Conservation (phyloP, 2,888 invertebrate genomes). For the Pardosa pseudoannulata region DNA sequence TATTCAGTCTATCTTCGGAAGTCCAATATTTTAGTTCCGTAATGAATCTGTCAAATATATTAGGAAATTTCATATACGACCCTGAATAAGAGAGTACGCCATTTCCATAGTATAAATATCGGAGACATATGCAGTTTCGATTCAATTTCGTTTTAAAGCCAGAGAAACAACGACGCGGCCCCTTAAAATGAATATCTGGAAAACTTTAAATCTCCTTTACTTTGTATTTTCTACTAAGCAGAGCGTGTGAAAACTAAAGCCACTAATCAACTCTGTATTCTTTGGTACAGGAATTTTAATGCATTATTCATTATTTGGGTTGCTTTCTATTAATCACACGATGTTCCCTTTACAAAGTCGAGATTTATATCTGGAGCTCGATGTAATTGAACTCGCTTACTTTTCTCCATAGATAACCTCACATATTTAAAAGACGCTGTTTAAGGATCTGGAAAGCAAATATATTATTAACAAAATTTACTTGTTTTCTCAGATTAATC, state of each 20-base stretch:
- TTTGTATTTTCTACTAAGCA: slow-evolving; percentile 14
- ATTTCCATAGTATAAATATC: slow-evolving; percentile 57
- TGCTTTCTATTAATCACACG: slow-evolving; percentile 36
- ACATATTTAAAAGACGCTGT: slow-evolving; percentile 35
- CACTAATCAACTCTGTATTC: slow-evolving; percentile 26
- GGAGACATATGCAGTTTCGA: slow-evolving; percentile 28
- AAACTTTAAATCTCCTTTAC: slow-evolving; percentile 25
- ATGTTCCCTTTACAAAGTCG: slow-evolving; percentile 34
- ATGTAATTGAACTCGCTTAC: slow-evolving; percentile 31
- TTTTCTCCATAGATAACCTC: slow-evolving; percentile 28
- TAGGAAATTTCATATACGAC: slow-evolving; percentile 20
- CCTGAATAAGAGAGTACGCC: slow-evolving; percentile 29
- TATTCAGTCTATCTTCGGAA: too few species aligned
- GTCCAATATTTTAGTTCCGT: too few species aligned
- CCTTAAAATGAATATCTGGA: slow-evolving; percentile 5
- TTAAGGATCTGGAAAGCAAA: not conserved
- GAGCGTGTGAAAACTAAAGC: slow-evolving; percentile 35
- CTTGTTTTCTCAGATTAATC: slow-evolving; percentile 1
- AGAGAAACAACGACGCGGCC: slow-evolving; percentile 29
- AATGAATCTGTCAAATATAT: too few species aligned
- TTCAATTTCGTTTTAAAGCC: slow-evolving; percentile 42
- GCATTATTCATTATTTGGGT: slow-evolving; percentile 52
- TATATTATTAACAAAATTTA: slow-evolving; percentile 25
- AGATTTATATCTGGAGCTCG: slow-evolving; percentile 18
- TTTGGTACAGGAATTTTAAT: slow-evolving; percentile 40